These are phyloP conservation scores for Hormaphis cornu DNA, from an alignment of 1,140 invertebrate genomes.

Conservation along the genomic window DNA sequence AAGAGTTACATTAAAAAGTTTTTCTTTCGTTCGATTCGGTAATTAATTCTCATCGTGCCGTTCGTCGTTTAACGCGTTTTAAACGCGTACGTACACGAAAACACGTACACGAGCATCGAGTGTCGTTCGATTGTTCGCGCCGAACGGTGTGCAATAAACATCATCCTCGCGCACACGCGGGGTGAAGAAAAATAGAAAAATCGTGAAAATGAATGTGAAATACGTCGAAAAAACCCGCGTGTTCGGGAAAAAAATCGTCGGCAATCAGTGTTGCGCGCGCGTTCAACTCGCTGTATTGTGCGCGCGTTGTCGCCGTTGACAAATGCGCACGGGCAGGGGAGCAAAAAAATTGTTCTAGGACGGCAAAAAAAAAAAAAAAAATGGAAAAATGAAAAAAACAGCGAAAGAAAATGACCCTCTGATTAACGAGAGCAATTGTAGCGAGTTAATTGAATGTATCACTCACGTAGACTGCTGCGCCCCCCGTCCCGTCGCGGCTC, in stretches of 20 bases:
- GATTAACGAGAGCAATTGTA: slow-evolving; percentile 32
- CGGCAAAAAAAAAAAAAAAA: slow-evolving; percentile 1
- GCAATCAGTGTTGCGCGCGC: slow-evolving; percentile 6
- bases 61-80: no score
- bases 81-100: no score
- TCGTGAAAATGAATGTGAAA: neutral
- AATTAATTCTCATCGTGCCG: no score
- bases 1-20: no score
- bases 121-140: no score
- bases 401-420: slow-evolving; percentile 19
- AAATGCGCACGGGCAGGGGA: neutral
- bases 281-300: slow-evolving; percentile 12
- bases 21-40: no score
- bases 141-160: no score
- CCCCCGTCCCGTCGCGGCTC: neutral
- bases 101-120: no score
- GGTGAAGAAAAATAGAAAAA: neutral
- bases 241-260: slow-evolving; percentile 15
- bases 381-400: no score
- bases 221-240: neutral
- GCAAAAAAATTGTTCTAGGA: neutral
- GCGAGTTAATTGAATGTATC: slow-evolving; percentile 30
- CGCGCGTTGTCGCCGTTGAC: neutral
- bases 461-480: slow-evolving; percentile 8
- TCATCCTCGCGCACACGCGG: no score